Percentiles rank a stretch among this genome's conserved stretches.
phyloP scores from a whole-genome alignment of 2,888 invertebrate species.

The Aromia moschata region DNA sequence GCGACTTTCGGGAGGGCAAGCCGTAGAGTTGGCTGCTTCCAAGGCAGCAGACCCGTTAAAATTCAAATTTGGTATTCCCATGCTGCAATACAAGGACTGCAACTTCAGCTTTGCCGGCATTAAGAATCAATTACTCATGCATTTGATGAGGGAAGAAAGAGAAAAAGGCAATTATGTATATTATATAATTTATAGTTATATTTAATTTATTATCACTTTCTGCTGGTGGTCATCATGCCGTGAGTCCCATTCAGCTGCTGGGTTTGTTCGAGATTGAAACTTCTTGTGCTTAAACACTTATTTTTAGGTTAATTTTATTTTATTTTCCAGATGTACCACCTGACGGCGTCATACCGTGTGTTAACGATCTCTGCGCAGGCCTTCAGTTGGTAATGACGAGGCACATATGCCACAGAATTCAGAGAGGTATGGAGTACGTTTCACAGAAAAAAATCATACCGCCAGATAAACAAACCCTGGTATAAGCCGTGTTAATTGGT shows the following conservation, averaged over 20 bases:
- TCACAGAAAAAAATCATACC: constrained; percentile 71
- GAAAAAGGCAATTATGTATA: constrained; percentile 66
- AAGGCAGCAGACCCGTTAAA: constrained; percentile 70
- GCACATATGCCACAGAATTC: constrained; percentile 84
- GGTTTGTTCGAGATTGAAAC: too few relatives aligned
- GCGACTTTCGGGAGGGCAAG: constrained; percentile 82
- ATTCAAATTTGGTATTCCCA: constrained; percentile 74
- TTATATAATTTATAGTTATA: too few relatives aligned
- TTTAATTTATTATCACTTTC: too few relatives aligned
- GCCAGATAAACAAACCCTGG: constrained; percentile 67
- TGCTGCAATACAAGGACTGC: constrained; percentile 77
- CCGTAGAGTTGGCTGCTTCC: constrained; percentile 83
- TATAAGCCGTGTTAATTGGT: too few relatives aligned
- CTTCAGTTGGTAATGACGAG: constrained; percentile 78
- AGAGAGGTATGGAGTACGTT: constrained; percentile 83
- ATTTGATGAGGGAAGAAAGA: constrained; percentile 69
- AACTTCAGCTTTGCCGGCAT: constrained; percentile 92
- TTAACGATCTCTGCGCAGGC: constrained; percentile 85
- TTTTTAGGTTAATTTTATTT: too few relatives aligned
- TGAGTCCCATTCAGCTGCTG: too few relatives aligned
- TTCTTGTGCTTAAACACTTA: too few relatives aligned
- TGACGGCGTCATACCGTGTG: constrained; percentile 77
- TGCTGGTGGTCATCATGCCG: too few relatives aligned
- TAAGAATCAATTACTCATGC: constrained; percentile 69
- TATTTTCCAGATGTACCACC: constrained; percentile 65